These are phyloP conservation scores for Apis mellifera DNA, from an alignment of 1,140 invertebrate genomes.

Conservation along the genomic window Amel_HAv3.1 CM009931.2:21519001-21519500, in stretches of 20 bases:
- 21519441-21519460: conserved; percentile 53
- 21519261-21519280: not conserved
- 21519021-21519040: not conserved
- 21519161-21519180: not conserved
- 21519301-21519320: not conserved
- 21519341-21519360: too few relatives aligned
- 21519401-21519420: not conserved
- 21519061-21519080: not conserved
- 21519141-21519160: not conserved
- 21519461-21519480: conserved; percentile 68
- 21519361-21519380: not conserved
- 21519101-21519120: not conserved
- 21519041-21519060: not conserved
- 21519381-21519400: conserved; percentile 20
- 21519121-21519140: not conserved
- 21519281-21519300: too few relatives aligned
- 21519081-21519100: not conserved
- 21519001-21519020: conserved; percentile 17
- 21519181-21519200: too few relatives aligned
- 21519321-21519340: not conserved
- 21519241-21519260: too few relatives aligned
- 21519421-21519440: conserved; percentile 36
- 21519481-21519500: conserved; percentile 77
- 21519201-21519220: too few relatives aligned
- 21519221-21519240: too few relatives aligned